Evolutionary conservation across 2,113 vertebrate genomes (phyloP), one percentile per base, ranked within the genome.

Genomic region (Stigmatopora nigra): DNA sequence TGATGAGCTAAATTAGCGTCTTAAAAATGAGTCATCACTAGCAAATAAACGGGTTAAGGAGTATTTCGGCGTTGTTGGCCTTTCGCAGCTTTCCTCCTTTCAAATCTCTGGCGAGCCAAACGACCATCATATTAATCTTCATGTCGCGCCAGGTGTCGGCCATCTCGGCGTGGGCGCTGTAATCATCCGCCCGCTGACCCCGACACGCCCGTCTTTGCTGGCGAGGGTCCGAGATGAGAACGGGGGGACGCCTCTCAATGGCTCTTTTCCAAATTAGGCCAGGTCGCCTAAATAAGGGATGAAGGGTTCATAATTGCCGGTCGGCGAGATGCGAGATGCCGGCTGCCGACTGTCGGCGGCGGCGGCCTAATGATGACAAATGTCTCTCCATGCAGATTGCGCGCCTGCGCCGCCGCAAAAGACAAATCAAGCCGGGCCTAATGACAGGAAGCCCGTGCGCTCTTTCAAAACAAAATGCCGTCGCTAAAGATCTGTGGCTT

Each of bases 331-430:
- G 92, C 91, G 92, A 94, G 92, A 92, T 93, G 91, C 92, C 78
- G 91, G 94, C 94, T 98, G 92, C 94, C 94, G 93, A 97, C 95
- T 98, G 97, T 97, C 97, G 98, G 91, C 90, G 92, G 91, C 90
- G 92, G 89, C 87, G 85, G 92, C 93, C 95, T 98, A 99, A 98
- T 98, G 97, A 97, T 98, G 97, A 98, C 95, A 98, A 98, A 98
- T 98, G 92, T 92, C 92, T 90, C 93, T 93, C 91, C 93, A 96
- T 96, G 97, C 93, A 97, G 93, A 98, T 95, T 92, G 92, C 88
- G 70, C 3, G 51, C 51, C 5, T n/a, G n/a, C n/a, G 81, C 82
- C 80, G 81, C 83, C 79, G 75, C 82, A n/a, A 83, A 77, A 78
- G 69, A 70, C 69, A 80, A 83, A 78, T 75, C 78, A 75, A 68